Conservation (phyloP, 2,888 invertebrate species). For the Horisme vitalbata region DNA sequence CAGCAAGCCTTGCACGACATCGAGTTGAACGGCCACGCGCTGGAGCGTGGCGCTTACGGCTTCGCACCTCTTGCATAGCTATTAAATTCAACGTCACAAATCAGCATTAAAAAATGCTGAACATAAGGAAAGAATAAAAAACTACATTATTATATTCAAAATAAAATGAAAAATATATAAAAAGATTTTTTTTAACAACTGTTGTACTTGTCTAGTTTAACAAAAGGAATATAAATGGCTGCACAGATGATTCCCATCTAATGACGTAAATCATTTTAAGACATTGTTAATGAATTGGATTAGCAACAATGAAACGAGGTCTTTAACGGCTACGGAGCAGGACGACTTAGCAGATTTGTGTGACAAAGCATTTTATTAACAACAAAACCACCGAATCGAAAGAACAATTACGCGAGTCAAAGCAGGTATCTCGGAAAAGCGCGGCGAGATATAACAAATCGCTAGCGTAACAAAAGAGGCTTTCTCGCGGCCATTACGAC, state of each 20-base stretch:
- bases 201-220: conserved; percentile 26
- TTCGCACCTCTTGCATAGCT: conserved; percentile 51
- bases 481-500: conserved; percentile 79
- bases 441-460: conserved; percentile 79
- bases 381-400: conserved; percentile 76
- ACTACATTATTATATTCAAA: conserved; percentile 17
- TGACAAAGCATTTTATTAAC: conserved; percentile 78
- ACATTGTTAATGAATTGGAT: conserved; percentile 61
- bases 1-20: conserved; percentile 63
- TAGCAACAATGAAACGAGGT: conserved; percentile 64
- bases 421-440: conserved; percentile 75
- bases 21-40: conserved; percentile 71
- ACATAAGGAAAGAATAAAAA: conserved; percentile 14
- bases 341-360: conserved; percentile 71
- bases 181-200: conserved; percentile 18
- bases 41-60: conserved; percentile 66
- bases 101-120: conserved; percentile 18
- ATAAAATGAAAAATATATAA: neutral
- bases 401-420: conserved; percentile 81
- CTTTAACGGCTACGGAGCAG: conserved; percentile 51
- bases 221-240: conserved; percentile 26
- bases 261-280: conserved; percentile 24
- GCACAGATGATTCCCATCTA: conserved; percentile 27
- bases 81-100: conserved; percentile 19
- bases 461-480: conserved; percentile 78